Conservation (phyloP, 2,113 vertebrate genomes). For the Hemibagrus wyckioides region DNA sequence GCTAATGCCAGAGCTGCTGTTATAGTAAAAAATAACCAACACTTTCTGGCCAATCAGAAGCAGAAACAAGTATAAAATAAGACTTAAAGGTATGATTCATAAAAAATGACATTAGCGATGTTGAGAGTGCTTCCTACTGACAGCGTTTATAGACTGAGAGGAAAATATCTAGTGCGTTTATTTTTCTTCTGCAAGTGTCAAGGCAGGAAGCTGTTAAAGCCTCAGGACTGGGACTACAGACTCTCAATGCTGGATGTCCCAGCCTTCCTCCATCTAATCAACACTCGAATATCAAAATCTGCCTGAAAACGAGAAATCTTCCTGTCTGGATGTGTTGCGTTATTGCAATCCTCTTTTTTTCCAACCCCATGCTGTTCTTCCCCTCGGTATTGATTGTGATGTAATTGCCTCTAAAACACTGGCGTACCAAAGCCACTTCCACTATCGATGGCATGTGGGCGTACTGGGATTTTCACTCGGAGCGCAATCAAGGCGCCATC, state of each 20-base stretch:
- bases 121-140: no score
- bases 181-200: neutral
- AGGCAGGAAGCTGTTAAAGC: neutral
- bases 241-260: neutral
- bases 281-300: conserved; percentile 4
- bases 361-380: conserved; percentile 31
- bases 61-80: neutral
- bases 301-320: neutral
- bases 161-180: neutral
- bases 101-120: neutral
- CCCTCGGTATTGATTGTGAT: conserved; percentile 45
- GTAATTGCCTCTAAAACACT: conserved; percentile 53
- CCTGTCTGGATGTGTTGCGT: neutral
- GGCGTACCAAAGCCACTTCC: conserved; percentile 35
- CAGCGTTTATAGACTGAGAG: neutral
- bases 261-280: neutral
- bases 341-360: conserved; percentile 9
- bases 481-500: conserved; percentile 15
- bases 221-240: neutral
- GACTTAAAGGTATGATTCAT: neutral
- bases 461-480: conserved; percentile 41
- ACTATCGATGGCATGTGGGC: conserved; percentile 45
- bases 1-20: neutral
- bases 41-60: neutral
- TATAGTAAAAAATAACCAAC: neutral